Base-by-base conservation (phyloP, 1,140 invertebrate species). In the Augochlora pura region DNA sequence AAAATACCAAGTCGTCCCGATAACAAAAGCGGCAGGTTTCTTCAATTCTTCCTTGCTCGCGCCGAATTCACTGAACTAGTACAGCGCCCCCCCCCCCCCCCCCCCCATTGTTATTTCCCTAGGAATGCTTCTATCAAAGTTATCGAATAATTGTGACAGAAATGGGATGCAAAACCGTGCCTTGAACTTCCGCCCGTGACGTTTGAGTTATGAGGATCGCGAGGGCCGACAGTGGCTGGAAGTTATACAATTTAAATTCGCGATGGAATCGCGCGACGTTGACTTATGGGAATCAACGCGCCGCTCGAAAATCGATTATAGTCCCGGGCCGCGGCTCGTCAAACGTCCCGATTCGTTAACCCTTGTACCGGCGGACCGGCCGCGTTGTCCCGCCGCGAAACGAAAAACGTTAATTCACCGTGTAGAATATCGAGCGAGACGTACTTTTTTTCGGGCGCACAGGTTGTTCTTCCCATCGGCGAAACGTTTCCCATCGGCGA, bases 141-240 rank as follows among this genome's bases (percentile, higher is more conserved):
- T 65, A 14, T 65, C 64, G 64, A 65, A 65, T 68, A 68, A 68
- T 68, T 54, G 42, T 46, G 18, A 52, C 16, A 52, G 16, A 52
- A 52, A 21, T 52, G 49, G 66, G 0, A 23, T 10, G 14, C 10
- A 52, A 68, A 68, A 68, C 7, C 3, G 66, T 57, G 21, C 21
- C 21, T n/a, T n/a, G 21, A 27, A 68, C 23, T 68, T 68, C 16
- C 42, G 54, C 65, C 65, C 21, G 27, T 67, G 42, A 42, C 65
- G 63, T 65, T 38, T 60, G 63, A 65, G n/a, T 65, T 23, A 65
- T 23, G 64, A 32, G 21, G 12, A 65, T 10, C 9, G 10, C 38
- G 54, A 8, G 21, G 42, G 42, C 42, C 42, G 42, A 12, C 42
- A 46, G 42, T 12, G 42, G 14, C 14, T 52, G 49, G 49, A 57